These are phyloP conservation scores for Papilio elwesi DNA, from an alignment of 2,888 invertebrate genomes.

Conservation along the genomic window DNA sequence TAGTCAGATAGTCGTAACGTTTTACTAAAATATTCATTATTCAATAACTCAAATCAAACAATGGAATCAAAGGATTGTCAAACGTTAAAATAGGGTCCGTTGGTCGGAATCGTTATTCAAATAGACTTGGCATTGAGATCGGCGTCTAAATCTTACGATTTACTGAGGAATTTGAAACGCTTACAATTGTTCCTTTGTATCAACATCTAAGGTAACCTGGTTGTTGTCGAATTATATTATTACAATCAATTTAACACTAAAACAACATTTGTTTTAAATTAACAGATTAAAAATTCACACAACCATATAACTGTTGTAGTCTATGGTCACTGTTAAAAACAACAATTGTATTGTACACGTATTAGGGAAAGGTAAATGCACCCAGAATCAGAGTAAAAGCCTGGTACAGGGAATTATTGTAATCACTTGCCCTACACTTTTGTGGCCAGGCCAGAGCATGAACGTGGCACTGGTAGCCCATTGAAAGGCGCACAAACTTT, in stretches of 20 bases:
- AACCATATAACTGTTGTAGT: no score
- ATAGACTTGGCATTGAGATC: conserved; percentile 32
- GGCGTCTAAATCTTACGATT: conserved; percentile 32
- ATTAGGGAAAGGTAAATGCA: no score
- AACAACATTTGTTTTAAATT: no score
- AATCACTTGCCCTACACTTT: no score
- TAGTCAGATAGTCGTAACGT: conserved; percentile 25
- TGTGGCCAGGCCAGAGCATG: no score
- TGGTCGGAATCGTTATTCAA: conserved; percentile 28
- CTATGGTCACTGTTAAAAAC: no score
- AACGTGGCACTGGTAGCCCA: no score
- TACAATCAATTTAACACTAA: not conserved
- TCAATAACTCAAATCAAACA: conserved; percentile 40
- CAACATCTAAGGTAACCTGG: not conserved
- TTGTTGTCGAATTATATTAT: not conserved
- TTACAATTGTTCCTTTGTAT: not conserved
- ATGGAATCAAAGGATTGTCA: conserved; percentile 39
- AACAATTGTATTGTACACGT: no score
- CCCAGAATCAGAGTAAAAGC: no score
- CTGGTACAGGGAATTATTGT: no score
- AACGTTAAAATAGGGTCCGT: conserved; percentile 36
- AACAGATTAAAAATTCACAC: no score
- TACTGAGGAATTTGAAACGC: conserved; percentile 4
- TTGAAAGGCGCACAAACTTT: no score
- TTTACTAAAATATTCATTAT: conserved; percentile 39